Conservation (phyloP, 2,797 vertebrate genomes). For the Sylvia borin region DNA sequence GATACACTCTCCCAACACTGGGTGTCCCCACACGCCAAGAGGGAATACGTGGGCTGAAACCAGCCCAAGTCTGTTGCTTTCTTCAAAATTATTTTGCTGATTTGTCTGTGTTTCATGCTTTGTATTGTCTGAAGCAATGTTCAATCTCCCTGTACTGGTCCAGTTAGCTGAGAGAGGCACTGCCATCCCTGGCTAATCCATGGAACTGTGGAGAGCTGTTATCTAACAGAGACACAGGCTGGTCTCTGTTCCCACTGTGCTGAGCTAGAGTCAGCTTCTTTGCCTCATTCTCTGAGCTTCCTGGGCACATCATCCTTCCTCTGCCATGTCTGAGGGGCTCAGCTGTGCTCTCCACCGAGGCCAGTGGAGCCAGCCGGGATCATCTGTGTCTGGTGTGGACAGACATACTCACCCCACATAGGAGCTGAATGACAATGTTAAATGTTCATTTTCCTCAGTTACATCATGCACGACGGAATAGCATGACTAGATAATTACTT, state of each 20-base stretch:
- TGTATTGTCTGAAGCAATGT: not conserved
- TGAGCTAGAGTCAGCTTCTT: not conserved
- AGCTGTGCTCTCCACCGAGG: no score
- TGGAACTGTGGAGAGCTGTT: not conserved
- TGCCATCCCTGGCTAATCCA: not conserved
- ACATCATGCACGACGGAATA: not conserved
- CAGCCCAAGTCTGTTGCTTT: not conserved
- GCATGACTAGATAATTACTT: not conserved
- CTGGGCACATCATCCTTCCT: fast-evolving
- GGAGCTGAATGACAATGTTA: not conserved
- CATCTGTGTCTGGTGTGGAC: fast-evolving
- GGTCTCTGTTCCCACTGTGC: fast-evolving
- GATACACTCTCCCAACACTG: fast-evolving
- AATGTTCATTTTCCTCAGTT: not conserved
- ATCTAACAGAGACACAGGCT: not conserved
- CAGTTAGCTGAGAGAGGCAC: no score
- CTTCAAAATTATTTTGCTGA: not conserved
- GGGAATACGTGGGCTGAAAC: not conserved
- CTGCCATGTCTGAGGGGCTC: not conserved
- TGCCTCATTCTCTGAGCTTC: not conserved
- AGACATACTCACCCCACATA: not conserved
- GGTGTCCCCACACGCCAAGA: fast-evolving
- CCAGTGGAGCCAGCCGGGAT: fast-evolving
- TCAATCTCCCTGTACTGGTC: not conserved
- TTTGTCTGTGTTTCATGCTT: not conserved